These are phyloP conservation scores for Drosophila parthenogenetica DNA, from an alignment of 2,888 invertebrate species.

Conservation along the genomic window DNA sequence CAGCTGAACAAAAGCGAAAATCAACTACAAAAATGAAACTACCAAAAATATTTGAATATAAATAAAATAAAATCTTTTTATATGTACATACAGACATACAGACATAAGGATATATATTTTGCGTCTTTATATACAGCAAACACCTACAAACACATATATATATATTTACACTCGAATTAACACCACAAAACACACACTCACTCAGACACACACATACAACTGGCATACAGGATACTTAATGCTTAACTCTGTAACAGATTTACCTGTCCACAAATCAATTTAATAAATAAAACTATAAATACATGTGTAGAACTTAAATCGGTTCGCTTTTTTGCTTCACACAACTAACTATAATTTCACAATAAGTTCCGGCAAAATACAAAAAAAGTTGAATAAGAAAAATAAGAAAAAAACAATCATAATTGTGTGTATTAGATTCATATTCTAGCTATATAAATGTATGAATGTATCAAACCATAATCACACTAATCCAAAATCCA, in stretches of 20 bases:
- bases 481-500: conserved; percentile 13
- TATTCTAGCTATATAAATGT: conserved; percentile 36
- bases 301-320: conserved; percentile 38
- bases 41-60: conserved; percentile 36
- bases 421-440: conserved; percentile 32
- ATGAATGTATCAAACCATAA: conserved; percentile 42
- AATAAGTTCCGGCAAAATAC: conserved; percentile 19
- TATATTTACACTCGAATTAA: conserved; percentile 59
- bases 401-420: conserved; percentile 3
- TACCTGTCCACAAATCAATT: conserved; percentile 44
- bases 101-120: conserved; percentile 64
- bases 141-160: conserved; percentile 50
- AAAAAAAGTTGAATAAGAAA: background rate
- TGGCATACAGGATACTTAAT: conserved; percentile 33
- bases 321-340: conserved; percentile 75
- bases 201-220: conserved; percentile 17
- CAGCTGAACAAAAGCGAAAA: conserved; percentile 17
- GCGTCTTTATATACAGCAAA: conserved; percentile 72
- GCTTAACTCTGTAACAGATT: conserved; percentile 35
- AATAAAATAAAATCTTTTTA: conserved; percentile 46
- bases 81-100: conserved; percentile 46
- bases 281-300: conserved; percentile 26
- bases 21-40: conserved; percentile 33
- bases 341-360: conserved; percentile 28
- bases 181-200: conserved; percentile 5